Base-by-base conservation (phyloP, 1,140 invertebrate genomes). In the Drosophila truncata region DNA sequence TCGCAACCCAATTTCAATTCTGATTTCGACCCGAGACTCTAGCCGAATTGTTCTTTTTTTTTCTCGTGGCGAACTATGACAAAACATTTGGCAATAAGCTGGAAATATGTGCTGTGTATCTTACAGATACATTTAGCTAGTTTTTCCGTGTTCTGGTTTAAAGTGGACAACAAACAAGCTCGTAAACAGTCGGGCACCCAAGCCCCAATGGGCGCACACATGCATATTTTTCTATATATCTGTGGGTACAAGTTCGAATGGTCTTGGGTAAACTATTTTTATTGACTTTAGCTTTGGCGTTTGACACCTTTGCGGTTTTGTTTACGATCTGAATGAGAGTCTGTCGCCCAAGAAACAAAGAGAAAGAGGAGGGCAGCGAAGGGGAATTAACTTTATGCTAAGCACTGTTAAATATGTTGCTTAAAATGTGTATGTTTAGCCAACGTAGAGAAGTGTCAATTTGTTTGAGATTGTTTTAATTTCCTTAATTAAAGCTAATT, bases 231-330 rank as follows among this genome's bases (percentile, higher is more conserved):
- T 41, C n/a, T n/a, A n/a, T 57, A 11, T 33, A 47, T 63, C 23
- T 33, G 35, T 61, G 47, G 31, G 16, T 50, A 55, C 37, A 46
- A 65, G 61, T 49, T 73, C 58, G 47, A 44, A 66, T 46, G 50
- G 31, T 20, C 11, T 47, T 61, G 33, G 44, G 50, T 67, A 55
- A 50, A 50, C 49, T 70, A 83, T 87, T 87, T 87, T 87, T 87
- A 88, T 87, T 87, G 83, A 87, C 83, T 87, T 77, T 70, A 70
- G 80, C 83, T 88, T 83, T 77, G 80, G 82, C 83, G 83, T 82
- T 87, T 88, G 84, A 87, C 83, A 87, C 84, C 80, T 83, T 80
- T 80, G 71, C 60, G 72, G 67, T 67, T 83, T 83, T 83, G 84
- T 86, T 88, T 79, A 83, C 66, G 80, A 87, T 72, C 23, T 46